Percentiles rank a stretch among this genome's conserved stretches.
phyloP scores from a whole-genome alignment of 2,797 vertebrate genomes.

The Arrhamphus sclerolepis region DNA sequence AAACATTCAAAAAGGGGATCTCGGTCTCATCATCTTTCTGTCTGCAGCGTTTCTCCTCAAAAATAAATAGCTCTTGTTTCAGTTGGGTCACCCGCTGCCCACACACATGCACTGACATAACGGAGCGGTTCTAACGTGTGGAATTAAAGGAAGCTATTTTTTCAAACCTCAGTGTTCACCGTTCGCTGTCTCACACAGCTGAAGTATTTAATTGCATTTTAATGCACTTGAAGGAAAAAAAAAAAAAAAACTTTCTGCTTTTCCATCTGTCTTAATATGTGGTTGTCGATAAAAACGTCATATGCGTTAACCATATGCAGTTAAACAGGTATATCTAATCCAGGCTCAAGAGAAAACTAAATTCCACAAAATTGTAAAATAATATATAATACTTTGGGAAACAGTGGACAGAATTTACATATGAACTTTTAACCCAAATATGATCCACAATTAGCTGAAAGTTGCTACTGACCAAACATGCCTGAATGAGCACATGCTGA shows the following conservation, averaged over 20 bases:
- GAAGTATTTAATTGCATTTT: neutral
- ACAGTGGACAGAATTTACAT: neutral
- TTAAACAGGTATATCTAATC: too few relatives aligned
- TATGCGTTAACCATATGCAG: too few relatives aligned
- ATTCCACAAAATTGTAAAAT: too few relatives aligned
- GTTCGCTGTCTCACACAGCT: constrained; percentile 20
- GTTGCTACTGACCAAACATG: constrained; percentile 60
- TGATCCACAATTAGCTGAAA: constrained; percentile 31
- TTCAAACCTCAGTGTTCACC: constrained; percentile 26
- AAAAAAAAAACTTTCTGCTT: too few relatives aligned
- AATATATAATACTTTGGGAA: neutral
- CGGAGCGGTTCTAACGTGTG: constrained; percentile 20
- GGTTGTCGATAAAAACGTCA: neutral
- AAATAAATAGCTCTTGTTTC: constrained; percentile 66
- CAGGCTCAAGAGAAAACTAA: too few relatives aligned
- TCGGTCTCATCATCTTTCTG: constrained; percentile 51
- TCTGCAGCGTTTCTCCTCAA: constrained; percentile 36
- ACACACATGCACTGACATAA: constrained; percentile 35
- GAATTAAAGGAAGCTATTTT: neutral
- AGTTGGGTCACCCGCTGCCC: constrained; percentile 42
- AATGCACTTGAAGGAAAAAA: too few relatives aligned
- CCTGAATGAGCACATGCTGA: constrained; percentile 65
- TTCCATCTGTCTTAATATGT: neutral
- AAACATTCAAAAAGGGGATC: constrained; percentile 43
- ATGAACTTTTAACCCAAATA: constrained; percentile 35